Evolutionary conservation across 2,113 vertebrate genomes (phyloP).

Genomic region (Chloropsis hardwickii): DNA sequence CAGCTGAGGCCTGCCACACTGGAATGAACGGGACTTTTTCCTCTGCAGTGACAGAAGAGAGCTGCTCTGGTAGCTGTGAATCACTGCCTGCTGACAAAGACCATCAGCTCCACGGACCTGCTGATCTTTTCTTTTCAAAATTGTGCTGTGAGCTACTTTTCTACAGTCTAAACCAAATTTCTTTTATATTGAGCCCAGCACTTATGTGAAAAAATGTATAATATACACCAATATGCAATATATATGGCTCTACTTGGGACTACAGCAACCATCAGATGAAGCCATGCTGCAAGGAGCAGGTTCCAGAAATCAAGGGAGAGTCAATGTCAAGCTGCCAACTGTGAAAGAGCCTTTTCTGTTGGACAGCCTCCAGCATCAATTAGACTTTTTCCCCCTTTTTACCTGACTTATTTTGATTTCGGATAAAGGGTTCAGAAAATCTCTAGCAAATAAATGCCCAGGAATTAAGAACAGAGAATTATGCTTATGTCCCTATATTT

Average conservation of each 20-base stretch:
- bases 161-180: not conserved
- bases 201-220: not conserved
- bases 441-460: not conserved
- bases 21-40: not conserved
- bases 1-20: not conserved
- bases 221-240: not conserved
- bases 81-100: not conserved
- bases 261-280: not conserved
- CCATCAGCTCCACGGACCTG: not conserved
- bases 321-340: not conserved
- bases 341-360: not conserved
- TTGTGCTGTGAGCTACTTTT: not conserved
- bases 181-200: not conserved
- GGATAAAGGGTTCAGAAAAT: not conserved
- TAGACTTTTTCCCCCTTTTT: not conserved
- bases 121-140: not conserved
- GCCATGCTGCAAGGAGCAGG: not conserved
- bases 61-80: not conserved
- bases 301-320: not conserved
- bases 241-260: not conserved
- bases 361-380: not conserved
- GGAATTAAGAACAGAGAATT: not conserved
- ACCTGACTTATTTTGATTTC: not conserved
- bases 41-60: not conserved
- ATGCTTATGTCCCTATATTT: not conserved